Base-by-base conservation (phyloP, 1,140 invertebrate genomes). In the Orius insidiosus region DNA sequence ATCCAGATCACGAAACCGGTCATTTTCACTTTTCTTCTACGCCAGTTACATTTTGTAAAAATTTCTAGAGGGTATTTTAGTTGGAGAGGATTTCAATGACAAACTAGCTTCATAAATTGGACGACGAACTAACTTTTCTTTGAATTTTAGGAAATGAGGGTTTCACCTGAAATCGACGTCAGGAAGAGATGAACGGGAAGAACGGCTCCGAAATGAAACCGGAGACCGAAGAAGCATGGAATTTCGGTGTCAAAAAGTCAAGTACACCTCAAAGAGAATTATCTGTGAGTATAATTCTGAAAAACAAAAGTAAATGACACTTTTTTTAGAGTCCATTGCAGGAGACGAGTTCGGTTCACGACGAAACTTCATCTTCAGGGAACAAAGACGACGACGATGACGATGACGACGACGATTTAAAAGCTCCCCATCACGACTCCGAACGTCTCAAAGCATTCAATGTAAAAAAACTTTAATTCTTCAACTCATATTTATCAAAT, bases 361-460 rank as follows among this genome's bases (percentile, higher is more conserved):
- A 93, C 59, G 87, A 93, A 61, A 86, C 85, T 1, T 89, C 85
- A 50, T 88, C 82, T 49, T 85, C 85, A 48, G 83, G 80, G 9
- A 76, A 80, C 55, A 89, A 90, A 50, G 88, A 93, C 59, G 89
- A 95, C 51, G 88, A 93, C 57, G 90, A 94, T 55, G 87, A 88
- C 50, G 80, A 84, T 53, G 86, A 94, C 58, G 87, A 93, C 58
- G 88, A 94, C 57, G 78, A 86, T 60, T 72, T 89, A 42, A 80
- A 86, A 58, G 73, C 82, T 35, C 78, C 86, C 53, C 76, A 85
- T 58, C 83, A 89, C 58, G 90, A 96, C 67, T 88, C 90, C 0
- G 92, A 96, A 66, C 74, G 90, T 60, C 75, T 95, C 37, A 96
- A 96, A 66, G 88, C 92, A 43, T 96, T 96, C 62, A 96, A 96